Conservation (phyloP, 2,888 invertebrate genomes). For the Pachydiplax longipennis region DNA sequence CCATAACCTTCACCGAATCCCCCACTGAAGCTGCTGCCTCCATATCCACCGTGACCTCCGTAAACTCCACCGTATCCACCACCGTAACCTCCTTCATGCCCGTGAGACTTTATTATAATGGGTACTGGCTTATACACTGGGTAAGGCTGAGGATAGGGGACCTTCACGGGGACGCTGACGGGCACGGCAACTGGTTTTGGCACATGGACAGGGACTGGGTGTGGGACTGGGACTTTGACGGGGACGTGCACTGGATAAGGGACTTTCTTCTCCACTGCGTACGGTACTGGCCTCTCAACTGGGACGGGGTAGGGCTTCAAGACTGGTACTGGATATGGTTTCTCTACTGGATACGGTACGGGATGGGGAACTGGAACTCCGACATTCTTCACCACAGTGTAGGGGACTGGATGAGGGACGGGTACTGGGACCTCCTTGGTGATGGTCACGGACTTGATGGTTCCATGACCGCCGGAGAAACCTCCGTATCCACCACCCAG, state of each 20-base stretch:
- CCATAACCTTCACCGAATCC: slow-evolving; percentile 50
- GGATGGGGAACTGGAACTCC: slow-evolving; percentile 52
- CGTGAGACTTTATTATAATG: slow-evolving; percentile 65
- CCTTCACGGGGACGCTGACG: slow-evolving; percentile 58
- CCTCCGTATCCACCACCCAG: slow-evolving; percentile 26
- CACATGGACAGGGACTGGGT: slow-evolving; percentile 51
- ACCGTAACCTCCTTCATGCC: slow-evolving; percentile 53
- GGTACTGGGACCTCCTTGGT: slow-evolving; percentile 52
- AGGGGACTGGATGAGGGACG: slow-evolving; percentile 43
- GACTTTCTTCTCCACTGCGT: slow-evolving; percentile 53
- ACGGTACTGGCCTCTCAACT: slow-evolving; percentile 54
- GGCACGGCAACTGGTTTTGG: slow-evolving; percentile 52
- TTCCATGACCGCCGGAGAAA: background rate
- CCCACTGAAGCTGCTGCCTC: slow-evolving; percentile 51
- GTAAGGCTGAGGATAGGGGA: slow-evolving; percentile 61
- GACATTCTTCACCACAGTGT: slow-evolving; percentile 31
- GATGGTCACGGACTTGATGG: slow-evolving; percentile 51
- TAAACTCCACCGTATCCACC: slow-evolving; percentile 55
- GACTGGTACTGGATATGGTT: slow-evolving; percentile 53
- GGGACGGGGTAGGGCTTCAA: slow-evolving; percentile 53
- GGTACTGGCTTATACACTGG: slow-evolving; percentile 67
- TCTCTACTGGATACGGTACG: slow-evolving; percentile 53
- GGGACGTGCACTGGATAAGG: slow-evolving; percentile 50
- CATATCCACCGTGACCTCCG: slow-evolving; percentile 55
- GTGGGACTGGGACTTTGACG: slow-evolving; percentile 51